A percentile compares a stretch with the other conserved stretches of the same genome.
Conservation (phyloP, 2,888 invertebrate genomes). For the Ophion costatus region DNA sequence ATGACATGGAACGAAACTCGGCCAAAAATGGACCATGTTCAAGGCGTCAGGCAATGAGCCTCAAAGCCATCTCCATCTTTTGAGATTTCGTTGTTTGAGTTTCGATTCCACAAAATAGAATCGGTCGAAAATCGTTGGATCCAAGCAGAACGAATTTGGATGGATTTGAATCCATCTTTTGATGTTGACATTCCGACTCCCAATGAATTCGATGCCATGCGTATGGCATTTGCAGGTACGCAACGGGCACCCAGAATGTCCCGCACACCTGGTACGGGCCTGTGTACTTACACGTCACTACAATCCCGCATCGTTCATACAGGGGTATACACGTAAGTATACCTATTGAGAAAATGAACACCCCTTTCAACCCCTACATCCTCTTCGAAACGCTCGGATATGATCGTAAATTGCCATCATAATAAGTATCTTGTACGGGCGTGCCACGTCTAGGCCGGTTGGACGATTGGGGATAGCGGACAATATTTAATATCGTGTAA, state of each 20-base stretch:
- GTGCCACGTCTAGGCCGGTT: constrained; percentile 21
- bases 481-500: constrained; percentile 4
- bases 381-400: not conserved
- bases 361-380: constrained; percentile 22
- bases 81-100: not conserved
- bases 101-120: not conserved
- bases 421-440: constrained; percentile 7
- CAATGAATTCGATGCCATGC: not conserved
- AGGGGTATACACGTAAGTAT: constrained; percentile 7
- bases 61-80: no score
- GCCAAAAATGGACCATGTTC: not conserved
- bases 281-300: constrained; percentile 12
- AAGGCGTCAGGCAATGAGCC: no score
- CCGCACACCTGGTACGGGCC: constrained; percentile 49
- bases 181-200: not conserved
- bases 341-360: constrained; percentile 5
- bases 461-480: not conserved
- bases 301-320: not conserved
- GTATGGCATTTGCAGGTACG: not conserved
- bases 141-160: not conserved
- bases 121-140: not conserved
- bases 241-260: constrained; percentile 5
- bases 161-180: not conserved
- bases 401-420: constrained; percentile 13
- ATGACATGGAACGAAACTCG: not conserved